These are phyloP conservation scores for Thera britannica DNA, from an alignment of 2,888 invertebrate genomes.

Conservation along the genomic window DNA sequence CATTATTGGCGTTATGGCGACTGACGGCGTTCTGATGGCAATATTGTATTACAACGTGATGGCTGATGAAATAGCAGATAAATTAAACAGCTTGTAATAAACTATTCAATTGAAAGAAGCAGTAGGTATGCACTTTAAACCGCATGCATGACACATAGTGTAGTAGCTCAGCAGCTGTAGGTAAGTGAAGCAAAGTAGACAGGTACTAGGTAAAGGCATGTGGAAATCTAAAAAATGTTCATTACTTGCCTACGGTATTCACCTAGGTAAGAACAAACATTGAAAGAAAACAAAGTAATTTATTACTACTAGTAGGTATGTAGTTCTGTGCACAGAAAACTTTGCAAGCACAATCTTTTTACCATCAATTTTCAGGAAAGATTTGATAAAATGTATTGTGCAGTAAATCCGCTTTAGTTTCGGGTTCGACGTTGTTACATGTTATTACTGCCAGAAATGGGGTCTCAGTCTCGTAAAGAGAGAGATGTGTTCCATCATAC, in stretches of 20 bases:
- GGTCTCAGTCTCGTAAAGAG: conserved; percentile 19
- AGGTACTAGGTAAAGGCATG: too few species aligned
- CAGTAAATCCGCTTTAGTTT: conserved; percentile 3
- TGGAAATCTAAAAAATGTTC: not conserved
- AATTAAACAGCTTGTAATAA: not conserved
- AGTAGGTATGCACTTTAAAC: not conserved
- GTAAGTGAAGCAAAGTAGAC: too few species aligned
- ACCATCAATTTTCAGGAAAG: too few species aligned
- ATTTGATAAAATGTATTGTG: not conserved
- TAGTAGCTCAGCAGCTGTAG: not conserved
- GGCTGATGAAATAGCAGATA: not conserved
- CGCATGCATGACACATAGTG: not conserved
- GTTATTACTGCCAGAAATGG: conserved; percentile 13
- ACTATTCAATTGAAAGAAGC: not conserved
- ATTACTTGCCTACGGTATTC: not conserved
- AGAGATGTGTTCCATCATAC: too few species aligned
- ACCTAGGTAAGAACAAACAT: too few species aligned
- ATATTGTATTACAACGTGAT: not conserved
- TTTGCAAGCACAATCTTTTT: too few species aligned
- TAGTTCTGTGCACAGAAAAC: too few species aligned
- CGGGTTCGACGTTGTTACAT: conserved; percentile 11
- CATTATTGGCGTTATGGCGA: not conserved
- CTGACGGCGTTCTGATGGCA: not conserved
- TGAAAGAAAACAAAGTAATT: too few species aligned
- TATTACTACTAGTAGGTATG: too few species aligned